Percentiles rank a stretch among this genome's conserved stretches.
Evolutionary conservation across 2,888 invertebrate species (phyloP).

Genomic region (Drosophila lacicola): DNA sequence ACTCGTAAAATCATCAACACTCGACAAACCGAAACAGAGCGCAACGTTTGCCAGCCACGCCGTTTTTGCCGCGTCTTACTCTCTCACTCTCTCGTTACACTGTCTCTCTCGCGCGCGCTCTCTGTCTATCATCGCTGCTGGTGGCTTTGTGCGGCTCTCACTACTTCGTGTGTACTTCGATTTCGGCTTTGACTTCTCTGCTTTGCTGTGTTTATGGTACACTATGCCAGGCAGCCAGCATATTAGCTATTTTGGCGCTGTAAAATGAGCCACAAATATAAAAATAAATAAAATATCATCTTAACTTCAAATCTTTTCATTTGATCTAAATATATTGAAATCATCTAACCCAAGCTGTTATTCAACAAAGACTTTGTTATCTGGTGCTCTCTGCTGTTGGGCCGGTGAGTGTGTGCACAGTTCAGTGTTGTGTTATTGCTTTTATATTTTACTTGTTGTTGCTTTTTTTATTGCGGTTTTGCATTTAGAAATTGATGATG

Average conservation of each 20-base stretch:
- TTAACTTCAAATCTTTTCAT: neutral
- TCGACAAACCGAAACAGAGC: slow-evolving; percentile 63
- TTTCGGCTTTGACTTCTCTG: slow-evolving; percentile 40
- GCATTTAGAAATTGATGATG: slow-evolving; percentile 79
- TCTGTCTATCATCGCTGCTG: slow-evolving; percentile 7
- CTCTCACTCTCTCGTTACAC: slow-evolving; percentile 1
- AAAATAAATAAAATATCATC: too few relatives aligned
- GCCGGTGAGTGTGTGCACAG: slow-evolving; percentile 28
- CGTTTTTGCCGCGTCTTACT: slow-evolving; percentile 27
- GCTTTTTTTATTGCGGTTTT: slow-evolving; percentile 72
- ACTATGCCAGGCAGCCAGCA: slow-evolving; percentile 10
- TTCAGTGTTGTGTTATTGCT: slow-evolving; percentile 19
- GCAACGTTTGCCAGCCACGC: slow-evolving; percentile 44
- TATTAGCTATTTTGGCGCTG: slow-evolving; percentile 14
- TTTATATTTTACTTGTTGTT: slow-evolving; percentile 25
- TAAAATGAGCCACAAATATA: neutral
- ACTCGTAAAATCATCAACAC: slow-evolving; percentile 50
- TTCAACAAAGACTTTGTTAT: neutral
- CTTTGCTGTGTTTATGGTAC: slow-evolving; percentile 32
- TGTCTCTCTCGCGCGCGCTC: slow-evolving; percentile 10
- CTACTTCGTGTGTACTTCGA: slow-evolving; percentile 56
- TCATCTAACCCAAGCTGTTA: neutral
- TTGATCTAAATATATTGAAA: neutral
- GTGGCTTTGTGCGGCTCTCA: slow-evolving; percentile 27
- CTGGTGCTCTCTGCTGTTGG: neutral